Base-by-base conservation (phyloP, 64 coral and sea anemone genomes). In the Actinia equina region DNA sequence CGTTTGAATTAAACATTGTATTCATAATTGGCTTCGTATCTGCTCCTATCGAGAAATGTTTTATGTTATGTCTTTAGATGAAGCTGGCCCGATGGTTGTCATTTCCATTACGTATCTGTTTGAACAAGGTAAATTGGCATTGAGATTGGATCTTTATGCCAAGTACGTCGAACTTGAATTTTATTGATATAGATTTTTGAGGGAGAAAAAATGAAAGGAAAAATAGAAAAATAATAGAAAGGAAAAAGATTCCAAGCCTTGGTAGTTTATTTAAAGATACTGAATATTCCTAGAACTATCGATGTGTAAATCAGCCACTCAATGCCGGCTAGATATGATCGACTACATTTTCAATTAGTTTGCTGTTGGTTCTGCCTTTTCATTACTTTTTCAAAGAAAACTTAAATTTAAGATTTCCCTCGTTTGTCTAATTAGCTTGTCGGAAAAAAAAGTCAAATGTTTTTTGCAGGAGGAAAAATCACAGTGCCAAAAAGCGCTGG, bases 331-430 rank as follows among this genome's bases (percentile, higher is more conserved):
- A 6, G 69, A 74, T 74, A 30, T 74, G 69, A 74, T 74, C 27
- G 69, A 65, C 69, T 74, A 74, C 69, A 74, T 30, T 74, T 74
- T 74, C 69, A 74, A 74, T 30, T 74, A 74, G 1, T 74, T 74
- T 74, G 26, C 23, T 26, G 7, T 74, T 26, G 27, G 37, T 74
- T 74, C 23, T 30, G 69, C 69, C 22, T 16, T 10, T 74, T 41
- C 25, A 16, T 74, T 26, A 18, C 26, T 0, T 69, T 23, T 69
- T n/a, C 5, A 69, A 69, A 20, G 69, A 26, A 74, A 41, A 74
- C 69, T 74, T 13, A 41, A 26, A 65, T 65, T 3, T 71, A n/a
- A 37, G 23, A 7, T 12, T 71, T 71, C 65, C 23, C n/a, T 27
- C 0, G 7, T 25, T 74, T 41, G 25, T 30, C 23, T 74, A 30